Evolutionary conservation across 2,113 vertebrate species (phyloP).

Genomic region (Papio anubis): DNA sequence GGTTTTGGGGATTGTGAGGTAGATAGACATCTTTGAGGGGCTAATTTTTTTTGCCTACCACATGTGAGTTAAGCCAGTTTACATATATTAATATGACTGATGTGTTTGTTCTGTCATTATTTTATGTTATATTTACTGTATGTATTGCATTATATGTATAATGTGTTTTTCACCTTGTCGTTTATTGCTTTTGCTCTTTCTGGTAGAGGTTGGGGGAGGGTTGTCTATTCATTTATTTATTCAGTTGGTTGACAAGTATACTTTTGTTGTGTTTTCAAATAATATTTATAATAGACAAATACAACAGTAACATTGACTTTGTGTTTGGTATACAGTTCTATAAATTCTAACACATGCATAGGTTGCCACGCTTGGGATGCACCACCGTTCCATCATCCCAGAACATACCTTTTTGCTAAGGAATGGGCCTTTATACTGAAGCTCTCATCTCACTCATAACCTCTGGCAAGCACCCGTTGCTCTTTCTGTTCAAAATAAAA

Average conservation of each 20-base stretch:
- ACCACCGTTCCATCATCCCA: not conserved
- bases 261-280: not conserved
- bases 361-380: not conserved
- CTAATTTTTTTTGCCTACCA: not conserved
- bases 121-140: not conserved
- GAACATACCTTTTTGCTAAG: not conserved
- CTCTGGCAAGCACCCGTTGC: not conserved
- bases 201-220: too few relatives aligned
- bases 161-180: not conserved
- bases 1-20: too few relatives aligned
- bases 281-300: not conserved
- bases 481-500: not conserved
- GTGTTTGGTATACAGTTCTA: too few relatives aligned
- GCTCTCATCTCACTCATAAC: not conserved
- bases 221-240: not conserved
- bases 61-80: not conserved
- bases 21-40: not conserved
- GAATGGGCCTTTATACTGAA: not conserved
- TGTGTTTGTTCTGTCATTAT: not conserved
- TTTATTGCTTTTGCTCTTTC: not conserved
- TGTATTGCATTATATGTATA: not conserved
- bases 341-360: too few relatives aligned
- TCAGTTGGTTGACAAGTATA: not conserved
- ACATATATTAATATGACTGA: not conserved
- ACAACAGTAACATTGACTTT: too few relatives aligned